Evolutionary conservation across 2,113 vertebrate species (phyloP).

Genomic region (Muntiacus muntjak): DNA sequence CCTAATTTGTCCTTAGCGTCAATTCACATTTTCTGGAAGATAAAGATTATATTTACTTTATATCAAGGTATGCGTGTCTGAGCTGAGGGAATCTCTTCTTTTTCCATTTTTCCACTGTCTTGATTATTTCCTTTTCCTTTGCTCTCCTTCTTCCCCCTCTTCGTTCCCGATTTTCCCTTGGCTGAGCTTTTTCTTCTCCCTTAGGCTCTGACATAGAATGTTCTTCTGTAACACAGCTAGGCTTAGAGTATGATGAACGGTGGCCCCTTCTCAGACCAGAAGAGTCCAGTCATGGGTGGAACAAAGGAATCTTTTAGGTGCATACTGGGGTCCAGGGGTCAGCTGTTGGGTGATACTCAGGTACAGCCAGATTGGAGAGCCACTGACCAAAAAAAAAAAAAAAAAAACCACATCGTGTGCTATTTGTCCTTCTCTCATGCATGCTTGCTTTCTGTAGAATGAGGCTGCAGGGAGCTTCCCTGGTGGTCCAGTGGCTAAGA

Average conservation of each 20-base stretch:
- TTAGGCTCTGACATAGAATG: neutral
- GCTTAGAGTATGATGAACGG: neutral
- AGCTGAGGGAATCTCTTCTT: neutral
- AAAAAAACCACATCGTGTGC: fast-evolving
- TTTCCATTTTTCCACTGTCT: neutral
- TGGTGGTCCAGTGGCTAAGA: neutral
- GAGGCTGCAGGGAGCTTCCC: neutral
- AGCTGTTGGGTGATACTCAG: neutral
- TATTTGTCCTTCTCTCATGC: neutral
- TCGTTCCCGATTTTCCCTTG: neutral
- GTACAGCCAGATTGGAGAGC: neutral
- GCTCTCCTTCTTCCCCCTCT: neutral
- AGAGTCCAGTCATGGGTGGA: neutral
- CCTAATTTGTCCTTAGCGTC: neutral
- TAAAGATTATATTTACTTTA: neutral
- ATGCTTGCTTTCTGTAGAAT: fast-evolving
- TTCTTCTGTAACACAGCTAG: neutral
- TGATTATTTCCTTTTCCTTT: neutral
- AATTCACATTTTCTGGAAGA: neutral
- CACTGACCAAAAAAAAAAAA: neutral
- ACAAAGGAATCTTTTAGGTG: neutral
- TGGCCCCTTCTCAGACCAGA: neutral
- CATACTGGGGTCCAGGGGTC: neutral
- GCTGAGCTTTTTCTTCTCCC: neutral
- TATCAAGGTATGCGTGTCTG: neutral